Base-by-base conservation (phyloP, 2,113 vertebrate species). In the Columba janthina region DNA sequence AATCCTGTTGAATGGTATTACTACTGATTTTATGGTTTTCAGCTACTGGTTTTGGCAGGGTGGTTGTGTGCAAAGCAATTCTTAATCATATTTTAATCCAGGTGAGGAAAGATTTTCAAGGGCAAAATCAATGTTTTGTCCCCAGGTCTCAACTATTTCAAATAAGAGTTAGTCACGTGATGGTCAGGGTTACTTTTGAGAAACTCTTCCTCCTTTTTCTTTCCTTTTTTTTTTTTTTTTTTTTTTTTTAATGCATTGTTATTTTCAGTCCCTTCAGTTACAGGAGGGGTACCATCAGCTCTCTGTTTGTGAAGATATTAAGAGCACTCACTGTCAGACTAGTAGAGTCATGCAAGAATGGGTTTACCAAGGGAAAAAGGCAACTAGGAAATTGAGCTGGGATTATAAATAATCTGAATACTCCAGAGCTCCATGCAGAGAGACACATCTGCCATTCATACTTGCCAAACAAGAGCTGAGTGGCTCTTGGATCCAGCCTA, bases 211-310 rank as follows among this genome's bases (percentile, higher is more conserved):
- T 44, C 40, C 40, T 44, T 44, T 44, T 48, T 79, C 61, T 26
- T 1, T 44, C 13, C 16, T 44, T 44, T 48, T 79, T 61, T 26
- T 1, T 44, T 17, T 8, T 44, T 44, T 44, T 44, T 2, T 44
- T 3, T 26, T 14, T 24, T 48, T 76, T 65, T 26, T 1, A 67
- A 69, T 2, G 0, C 2, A 8, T 67, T 70, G 5, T 40, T 66
- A 22, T 80, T 66, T 80, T 60, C 29, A 56, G 26, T 62, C 20
- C 20, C 29, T 71, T 66, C 2, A 19, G 60, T 90, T 65, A 57
- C 10, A 57, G 9, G 24, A 20, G 31, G 22, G 29, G 22, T 77
- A 14, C 24, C 28, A 42, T 40, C 21, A 53, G 26, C 6, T 4
- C 60, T n/a, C 13, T 69, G 3, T 48, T 38, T 65, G 7, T 61